phyloP scores from a whole-genome alignment of 2,113 vertebrate species.

The Raja brachyura region DNA sequence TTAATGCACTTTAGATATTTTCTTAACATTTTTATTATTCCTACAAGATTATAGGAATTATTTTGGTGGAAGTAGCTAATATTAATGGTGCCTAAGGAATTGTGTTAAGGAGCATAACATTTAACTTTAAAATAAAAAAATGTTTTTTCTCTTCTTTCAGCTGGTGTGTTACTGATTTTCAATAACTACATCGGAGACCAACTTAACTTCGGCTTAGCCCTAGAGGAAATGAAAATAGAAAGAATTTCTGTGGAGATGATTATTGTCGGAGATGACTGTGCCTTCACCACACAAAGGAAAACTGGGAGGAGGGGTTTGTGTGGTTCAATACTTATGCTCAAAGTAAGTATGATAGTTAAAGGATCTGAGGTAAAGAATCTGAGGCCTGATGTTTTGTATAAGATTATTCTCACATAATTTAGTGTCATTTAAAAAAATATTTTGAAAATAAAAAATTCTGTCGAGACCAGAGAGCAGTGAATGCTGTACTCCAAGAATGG shows the following conservation, averaged over 20 bases:
- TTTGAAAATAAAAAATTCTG: neutral
- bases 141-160: constrained; percentile 43
- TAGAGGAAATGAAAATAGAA: constrained; percentile 71
- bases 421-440: neutral
- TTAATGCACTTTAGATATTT: neutral
- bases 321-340: constrained; percentile 82
- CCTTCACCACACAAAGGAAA: constrained; percentile 70
- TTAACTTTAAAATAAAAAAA: no score
- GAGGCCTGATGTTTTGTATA: neutral
- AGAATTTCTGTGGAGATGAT: constrained; percentile 70
- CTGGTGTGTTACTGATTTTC: constrained; percentile 76
- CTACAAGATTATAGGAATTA: neutral
- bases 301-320: constrained; percentile 80
- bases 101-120: neutral
- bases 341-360: constrained; percentile 54
- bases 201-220: constrained; percentile 84
- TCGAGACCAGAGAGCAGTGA: neutral
- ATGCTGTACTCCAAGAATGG: neutral
- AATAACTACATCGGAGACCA: constrained; percentile 96
- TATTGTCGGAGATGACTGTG: constrained; percentile 80
- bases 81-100: neutral
- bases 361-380: no score
- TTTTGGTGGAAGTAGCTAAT: neutral
- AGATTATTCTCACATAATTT: neutral
- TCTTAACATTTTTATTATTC: neutral